Conservation (phyloP, 2,888 invertebrate genomes). For the Malthinus seriepunctatus region DNA sequence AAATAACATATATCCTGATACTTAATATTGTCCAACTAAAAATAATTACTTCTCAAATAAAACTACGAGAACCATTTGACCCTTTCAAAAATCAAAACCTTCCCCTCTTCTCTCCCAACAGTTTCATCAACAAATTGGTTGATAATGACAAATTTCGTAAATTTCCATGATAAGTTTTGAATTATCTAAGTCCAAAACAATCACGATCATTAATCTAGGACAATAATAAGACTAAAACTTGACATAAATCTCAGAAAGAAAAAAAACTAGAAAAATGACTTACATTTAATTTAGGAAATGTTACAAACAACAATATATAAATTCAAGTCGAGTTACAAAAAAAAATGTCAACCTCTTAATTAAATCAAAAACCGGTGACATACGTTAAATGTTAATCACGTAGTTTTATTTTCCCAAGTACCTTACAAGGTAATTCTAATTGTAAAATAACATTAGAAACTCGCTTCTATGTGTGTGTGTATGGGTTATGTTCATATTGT, state of each 20-base stretch:
- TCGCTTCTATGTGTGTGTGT: constrained; percentile 25
- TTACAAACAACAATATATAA: constrained; percentile 4
- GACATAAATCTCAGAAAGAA: neutral
- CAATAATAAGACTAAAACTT: too few relatives aligned
- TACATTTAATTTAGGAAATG: constrained; percentile 3
- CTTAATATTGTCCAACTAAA: constrained; percentile 2
- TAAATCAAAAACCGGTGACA: constrained; percentile 21
- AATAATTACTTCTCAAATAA: neutral
- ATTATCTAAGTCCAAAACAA: neutral
- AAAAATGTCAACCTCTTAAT: constrained; percentile 25
- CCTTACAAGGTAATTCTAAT: constrained; percentile 31
- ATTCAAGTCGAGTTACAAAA: neutral
- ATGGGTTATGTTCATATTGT: constrained; percentile 10
- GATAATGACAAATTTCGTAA: neutral
- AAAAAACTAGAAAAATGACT: neutral
- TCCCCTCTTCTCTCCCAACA: too few relatives aligned
- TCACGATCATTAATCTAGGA: too few relatives aligned
- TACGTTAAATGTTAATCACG: constrained; percentile 38
- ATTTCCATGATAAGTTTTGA: neutral
- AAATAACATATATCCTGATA: constrained; percentile 2
- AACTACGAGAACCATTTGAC: neutral
- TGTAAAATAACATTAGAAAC: constrained; percentile 32
- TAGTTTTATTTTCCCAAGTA: constrained; percentile 28
- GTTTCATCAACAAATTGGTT: neutral
- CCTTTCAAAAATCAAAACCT: neutral